phyloP scores from a whole-genome alignment of 2,797 vertebrate genomes.

The Acanthiza pusilla region DNA sequence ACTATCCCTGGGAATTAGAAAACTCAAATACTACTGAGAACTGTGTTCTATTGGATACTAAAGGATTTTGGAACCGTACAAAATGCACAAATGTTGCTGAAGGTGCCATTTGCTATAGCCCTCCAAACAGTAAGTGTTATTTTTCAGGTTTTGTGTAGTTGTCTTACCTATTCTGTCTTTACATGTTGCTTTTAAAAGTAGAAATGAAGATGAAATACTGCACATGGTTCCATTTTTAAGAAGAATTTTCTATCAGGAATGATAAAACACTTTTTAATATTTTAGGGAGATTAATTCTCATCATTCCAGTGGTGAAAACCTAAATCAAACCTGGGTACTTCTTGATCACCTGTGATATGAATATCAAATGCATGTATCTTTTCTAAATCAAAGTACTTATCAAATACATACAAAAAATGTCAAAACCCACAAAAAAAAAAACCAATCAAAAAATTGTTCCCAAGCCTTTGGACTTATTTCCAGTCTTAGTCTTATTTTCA shows the following conservation, averaged over 20 bases:
- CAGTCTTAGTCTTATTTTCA: background rate
- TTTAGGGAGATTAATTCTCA: background rate
- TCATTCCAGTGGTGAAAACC: background rate
- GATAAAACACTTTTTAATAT: background rate
- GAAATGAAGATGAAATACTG: background rate
- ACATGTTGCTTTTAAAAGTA: background rate
- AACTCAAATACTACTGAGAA: slow-evolving; percentile 56
- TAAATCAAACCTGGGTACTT: background rate
- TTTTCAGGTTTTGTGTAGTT: background rate
- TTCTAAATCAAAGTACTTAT: background rate
- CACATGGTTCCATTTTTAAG: background rate
- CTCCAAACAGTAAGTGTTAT: slow-evolving; percentile 65
- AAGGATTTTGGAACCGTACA: slow-evolving; percentile 79
- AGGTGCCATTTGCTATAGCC: slow-evolving; percentile 90
- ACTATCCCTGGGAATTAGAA: slow-evolving; percentile 65
- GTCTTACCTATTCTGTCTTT: background rate
- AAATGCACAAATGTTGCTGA: slow-evolving; percentile 75
- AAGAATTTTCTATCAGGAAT: background rate
- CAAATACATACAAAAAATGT: background rate
- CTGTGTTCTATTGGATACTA: slow-evolving; percentile 81
- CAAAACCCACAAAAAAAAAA: background rate
- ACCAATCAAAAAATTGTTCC: background rate
- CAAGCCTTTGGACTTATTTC: background rate
- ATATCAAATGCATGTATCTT: background rate
- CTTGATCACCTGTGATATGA: background rate